Conservation (phyloP, 2,113 vertebrate species). For the Puma concolor region DNA sequence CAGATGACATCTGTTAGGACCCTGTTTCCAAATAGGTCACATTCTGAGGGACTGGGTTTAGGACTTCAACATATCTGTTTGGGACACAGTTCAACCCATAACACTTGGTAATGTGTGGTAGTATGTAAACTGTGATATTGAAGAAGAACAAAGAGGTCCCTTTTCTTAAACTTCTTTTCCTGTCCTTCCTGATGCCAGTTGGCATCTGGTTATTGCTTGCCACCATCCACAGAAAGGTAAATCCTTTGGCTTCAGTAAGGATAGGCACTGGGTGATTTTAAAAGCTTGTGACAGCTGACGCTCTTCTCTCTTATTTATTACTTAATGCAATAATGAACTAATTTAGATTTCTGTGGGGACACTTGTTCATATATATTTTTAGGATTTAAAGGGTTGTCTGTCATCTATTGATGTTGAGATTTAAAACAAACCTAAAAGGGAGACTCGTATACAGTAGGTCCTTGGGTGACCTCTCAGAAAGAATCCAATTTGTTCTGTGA, state of each 20-base stretch:
- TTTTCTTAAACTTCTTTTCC: not conserved
- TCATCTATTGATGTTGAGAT: not conserved
- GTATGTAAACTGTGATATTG: not conserved
- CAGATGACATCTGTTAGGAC: rapidly evolving
- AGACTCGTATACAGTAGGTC: not conserved
- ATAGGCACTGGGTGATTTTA: not conserved
- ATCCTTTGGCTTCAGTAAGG: not conserved
- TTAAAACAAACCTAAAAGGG: not conserved
- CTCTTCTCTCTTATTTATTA: not conserved
- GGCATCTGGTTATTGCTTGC: not conserved
- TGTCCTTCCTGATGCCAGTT: not conserved
- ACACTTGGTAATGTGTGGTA: not conserved
- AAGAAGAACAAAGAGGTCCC: not conserved
- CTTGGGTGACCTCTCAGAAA: not conserved
- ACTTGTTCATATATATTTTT: rapidly evolving
- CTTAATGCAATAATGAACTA: not conserved
- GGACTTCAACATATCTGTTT: not conserved
- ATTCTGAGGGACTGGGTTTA: not conserved
- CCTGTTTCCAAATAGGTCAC: not conserved
- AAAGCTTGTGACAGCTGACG: not conserved
- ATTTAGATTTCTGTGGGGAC: not conserved
- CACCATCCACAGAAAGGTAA: not conserved
- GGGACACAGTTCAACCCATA: not conserved
- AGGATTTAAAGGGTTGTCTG: not conserved
- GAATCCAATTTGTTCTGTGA: not conserved